Evolutionary conservation across 2,888 invertebrate genomes (phyloP), one percentile per base, ranked within the genome.

Genomic region (Nomada goodeniana): DNA sequence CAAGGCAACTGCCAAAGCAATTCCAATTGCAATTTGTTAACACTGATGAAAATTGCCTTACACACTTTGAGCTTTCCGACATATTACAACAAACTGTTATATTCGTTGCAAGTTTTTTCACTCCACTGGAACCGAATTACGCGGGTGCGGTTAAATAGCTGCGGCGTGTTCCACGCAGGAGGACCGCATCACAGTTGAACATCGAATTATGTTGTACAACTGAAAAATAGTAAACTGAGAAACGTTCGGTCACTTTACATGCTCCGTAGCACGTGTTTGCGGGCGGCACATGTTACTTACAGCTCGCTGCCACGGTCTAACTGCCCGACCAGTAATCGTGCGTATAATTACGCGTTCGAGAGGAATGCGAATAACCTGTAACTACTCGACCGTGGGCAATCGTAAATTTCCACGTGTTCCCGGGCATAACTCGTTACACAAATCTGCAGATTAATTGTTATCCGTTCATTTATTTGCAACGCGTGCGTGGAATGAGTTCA

Each of bases 271-370:
- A 52, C 55, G 59, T 60, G 77, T 61, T 74, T 55, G 71, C 47
- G 15, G 26, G 29, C 65, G 80, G 76, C 87, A 83, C 83, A 61
- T 73, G 85, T 87, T 85, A 82, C 81, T 82, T 73, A 81, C 87
- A 61, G 79, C 67, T 83, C 71, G 60, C 79, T 68, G 70, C 69
- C 74, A 73, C 69, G 65, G 52, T 79, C 79, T 65, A 61, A 42
- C 74, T 50, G 69, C 65, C 69, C 71, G 72, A n/a, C 42, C 70
- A 52, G 76, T 76, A 80, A 80, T 76, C 71, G 76, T 29, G 63
- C 67, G 72, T 70, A 82, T 86, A 82, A 86, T 86, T 76, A 74
- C 57, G 68, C 63, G 59, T 76, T 82, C 53, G 60, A n/a, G 68
- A 76, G 64, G 71, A 83, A 67, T 73, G 68, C 63, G 74, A 83